Evolutionary conservation across 2,113 vertebrate genomes (phyloP).

Genomic region (Tachycineta bicolor): DNA sequence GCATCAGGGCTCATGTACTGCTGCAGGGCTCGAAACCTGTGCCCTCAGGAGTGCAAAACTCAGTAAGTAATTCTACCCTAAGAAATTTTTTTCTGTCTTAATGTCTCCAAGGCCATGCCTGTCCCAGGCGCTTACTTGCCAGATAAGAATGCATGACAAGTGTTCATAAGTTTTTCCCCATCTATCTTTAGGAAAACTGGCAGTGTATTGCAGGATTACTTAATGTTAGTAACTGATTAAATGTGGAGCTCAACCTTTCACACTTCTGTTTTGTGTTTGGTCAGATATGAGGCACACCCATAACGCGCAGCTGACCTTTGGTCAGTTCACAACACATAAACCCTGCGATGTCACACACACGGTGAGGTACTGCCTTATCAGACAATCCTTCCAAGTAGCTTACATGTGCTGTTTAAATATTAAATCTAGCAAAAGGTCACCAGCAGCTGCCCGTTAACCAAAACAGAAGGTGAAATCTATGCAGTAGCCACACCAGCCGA

Average conservation of each 20-base stretch:
- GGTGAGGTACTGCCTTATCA: fast-evolving
- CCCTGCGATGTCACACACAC: background rate
- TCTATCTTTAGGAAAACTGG: background rate
- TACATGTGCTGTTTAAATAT: background rate
- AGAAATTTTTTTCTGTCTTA: background rate
- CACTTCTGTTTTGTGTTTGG: background rate
- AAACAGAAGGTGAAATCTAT: background rate
- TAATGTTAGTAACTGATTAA: background rate
- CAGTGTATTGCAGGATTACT: background rate
- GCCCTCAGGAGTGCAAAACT: background rate
- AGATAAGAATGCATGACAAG: background rate
- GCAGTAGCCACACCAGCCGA: background rate
- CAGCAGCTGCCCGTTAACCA: background rate
- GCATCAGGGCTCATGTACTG: background rate
- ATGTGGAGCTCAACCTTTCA: background rate
- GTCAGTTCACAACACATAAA: background rate
- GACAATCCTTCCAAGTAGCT: background rate
- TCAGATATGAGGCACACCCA: background rate
- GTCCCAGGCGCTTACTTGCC: background rate
- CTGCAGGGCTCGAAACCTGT: background rate
- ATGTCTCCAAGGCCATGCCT: background rate
- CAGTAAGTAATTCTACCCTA: background rate
- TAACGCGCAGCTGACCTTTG: background rate
- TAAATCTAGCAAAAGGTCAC: background rate
- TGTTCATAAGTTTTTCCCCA: background rate